phyloP scores from a whole-genome alignment of 1,140 invertebrate species.

The Drosophila albomicans region DNA sequence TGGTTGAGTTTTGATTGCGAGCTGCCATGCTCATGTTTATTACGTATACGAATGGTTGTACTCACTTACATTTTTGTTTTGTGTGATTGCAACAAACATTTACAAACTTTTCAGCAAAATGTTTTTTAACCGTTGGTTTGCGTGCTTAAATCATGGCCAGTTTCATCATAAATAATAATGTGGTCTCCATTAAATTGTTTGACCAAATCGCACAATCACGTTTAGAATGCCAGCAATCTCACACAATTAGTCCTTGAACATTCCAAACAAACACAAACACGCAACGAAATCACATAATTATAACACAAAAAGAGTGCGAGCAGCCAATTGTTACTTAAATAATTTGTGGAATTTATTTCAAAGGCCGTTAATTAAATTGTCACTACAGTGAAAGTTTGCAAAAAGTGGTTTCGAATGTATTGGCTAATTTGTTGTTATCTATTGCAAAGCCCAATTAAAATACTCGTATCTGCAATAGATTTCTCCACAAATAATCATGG shows the following conservation, averaged over 20 bases:
- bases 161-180: constrained; percentile 56
- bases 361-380: constrained; percentile 73
- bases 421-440: background rate
- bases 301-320: constrained; percentile 47
- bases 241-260: constrained; percentile 32
- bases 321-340: constrained; percentile 67
- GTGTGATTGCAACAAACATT: constrained; percentile 19
- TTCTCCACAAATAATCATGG: too few species aligned
- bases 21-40: constrained; percentile 19
- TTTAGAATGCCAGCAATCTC: constrained; percentile 32
- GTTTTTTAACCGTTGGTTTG: constrained; percentile 71
- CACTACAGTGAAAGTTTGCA: constrained; percentile 34
- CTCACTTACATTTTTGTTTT: background rate
- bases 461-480: too few species aligned
- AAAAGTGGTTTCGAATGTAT: background rate
- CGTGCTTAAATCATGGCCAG: constrained; percentile 51
- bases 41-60: background rate
- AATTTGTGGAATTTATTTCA: constrained; percentile 31
- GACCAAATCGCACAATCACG: constrained; percentile 67
- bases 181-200: constrained; percentile 64
- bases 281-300: constrained; percentile 55
- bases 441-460: too few species aligned
- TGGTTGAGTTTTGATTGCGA: background rate
- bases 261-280: constrained; percentile 1
- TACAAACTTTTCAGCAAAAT: constrained; percentile 46